These are phyloP conservation scores for Phenganax subtilis DNA, from an alignment of 92 coral and sea anemone species.

Conservation along the genomic window DNA sequence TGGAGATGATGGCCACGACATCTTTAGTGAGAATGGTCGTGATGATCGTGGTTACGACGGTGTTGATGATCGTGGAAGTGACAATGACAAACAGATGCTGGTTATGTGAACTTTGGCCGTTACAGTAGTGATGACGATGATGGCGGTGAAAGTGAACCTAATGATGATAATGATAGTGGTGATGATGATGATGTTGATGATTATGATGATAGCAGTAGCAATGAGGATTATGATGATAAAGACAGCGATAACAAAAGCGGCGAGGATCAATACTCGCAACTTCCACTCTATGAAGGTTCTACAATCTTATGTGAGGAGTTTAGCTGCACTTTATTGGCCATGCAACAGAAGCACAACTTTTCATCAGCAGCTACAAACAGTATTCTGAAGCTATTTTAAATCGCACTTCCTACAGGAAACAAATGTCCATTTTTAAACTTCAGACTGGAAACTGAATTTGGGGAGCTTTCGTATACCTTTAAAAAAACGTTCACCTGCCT, in stretches of 20 bases:
- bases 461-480: conserved; percentile 41
- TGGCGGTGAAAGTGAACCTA: conserved; percentile 10
- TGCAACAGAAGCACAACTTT: conserved; percentile 60
- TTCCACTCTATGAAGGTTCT: conserved; percentile 56
- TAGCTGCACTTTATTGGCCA: conserved; percentile 48
- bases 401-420: conserved; percentile 51
- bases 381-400: conserved; percentile 43
- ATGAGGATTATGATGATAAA: neutral
- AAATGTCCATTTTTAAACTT: conserved; percentile 51
- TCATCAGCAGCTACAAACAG: conserved; percentile 55
- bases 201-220: neutral
- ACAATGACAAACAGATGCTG: neutral
- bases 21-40: neutral
- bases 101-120: neutral
- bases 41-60: neutral
- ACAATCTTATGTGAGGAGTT: conserved; percentile 50
- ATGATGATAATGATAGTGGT: conserved; percentile 17
- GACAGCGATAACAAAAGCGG: conserved; percentile 19
- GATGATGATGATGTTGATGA: conserved; percentile 19
- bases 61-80: neutral
- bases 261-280: conserved; percentile 10
- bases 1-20: too few species aligned
- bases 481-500: conserved; percentile 50
- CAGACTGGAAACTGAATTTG: conserved; percentile 48
- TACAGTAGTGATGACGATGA: conserved; percentile 15